These are phyloP conservation scores for Tetheella fluctuosa DNA, from an alignment of 2,888 invertebrate species.

Conservation along the genomic window DNA sequence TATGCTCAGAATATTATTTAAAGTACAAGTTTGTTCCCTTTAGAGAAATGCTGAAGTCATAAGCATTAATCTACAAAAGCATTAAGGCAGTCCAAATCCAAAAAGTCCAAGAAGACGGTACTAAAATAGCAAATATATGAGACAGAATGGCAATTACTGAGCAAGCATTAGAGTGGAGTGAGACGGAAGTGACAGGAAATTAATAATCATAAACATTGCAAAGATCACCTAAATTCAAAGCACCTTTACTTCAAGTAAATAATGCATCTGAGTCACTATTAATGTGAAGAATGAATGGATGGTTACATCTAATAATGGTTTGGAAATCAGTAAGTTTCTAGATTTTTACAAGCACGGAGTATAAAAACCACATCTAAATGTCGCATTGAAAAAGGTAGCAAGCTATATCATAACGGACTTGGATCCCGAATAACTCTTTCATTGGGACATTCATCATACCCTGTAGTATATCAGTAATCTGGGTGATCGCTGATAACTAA, in stretches of 20 bases:
- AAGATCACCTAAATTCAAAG: not conserved
- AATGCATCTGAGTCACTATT: not conserved
- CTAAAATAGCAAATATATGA: not conserved
- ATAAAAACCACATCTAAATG: too few relatives aligned
- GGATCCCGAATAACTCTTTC: too few relatives aligned
- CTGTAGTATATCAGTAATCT: too few relatives aligned
- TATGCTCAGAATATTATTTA: conserved; percentile 21
- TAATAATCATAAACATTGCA: not conserved
- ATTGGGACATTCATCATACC: too few relatives aligned
- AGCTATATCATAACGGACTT: too few relatives aligned
- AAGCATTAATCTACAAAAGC: not conserved
- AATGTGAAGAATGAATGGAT: not conserved
- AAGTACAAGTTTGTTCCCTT: not conserved
- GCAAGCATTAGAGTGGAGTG: not conserved
- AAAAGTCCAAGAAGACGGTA: not conserved
- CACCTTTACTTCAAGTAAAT: not conserved
- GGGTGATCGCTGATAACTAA: too few relatives aligned
- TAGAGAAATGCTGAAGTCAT: not conserved
- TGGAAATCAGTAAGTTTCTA: too few relatives aligned
- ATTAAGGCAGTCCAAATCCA: not conserved
- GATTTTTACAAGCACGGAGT: too few relatives aligned
- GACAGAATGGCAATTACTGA: not conserved
- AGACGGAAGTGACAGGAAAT: not conserved
- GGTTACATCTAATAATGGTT: too few relatives aligned
- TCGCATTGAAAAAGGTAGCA: too few relatives aligned